These are phyloP conservation scores for Archocentrus centrarchus DNA, from an alignment of 2,113 vertebrate genomes.

Conservation along the genomic window DNA sequence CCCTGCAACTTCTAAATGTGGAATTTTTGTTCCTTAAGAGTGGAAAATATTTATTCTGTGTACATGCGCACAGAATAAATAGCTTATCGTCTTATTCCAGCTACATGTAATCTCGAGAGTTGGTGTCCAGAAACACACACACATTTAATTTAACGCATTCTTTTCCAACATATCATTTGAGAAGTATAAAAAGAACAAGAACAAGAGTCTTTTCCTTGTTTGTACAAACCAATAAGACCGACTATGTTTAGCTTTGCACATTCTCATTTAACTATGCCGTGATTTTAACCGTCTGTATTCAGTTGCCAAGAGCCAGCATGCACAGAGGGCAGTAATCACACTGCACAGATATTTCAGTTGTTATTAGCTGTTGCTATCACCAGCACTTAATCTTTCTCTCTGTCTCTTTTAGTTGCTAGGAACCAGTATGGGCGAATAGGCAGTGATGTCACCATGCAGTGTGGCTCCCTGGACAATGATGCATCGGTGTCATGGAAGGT, in stretches of 20 bases:
- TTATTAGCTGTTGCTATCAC: neutral
- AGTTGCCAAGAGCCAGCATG: neutral
- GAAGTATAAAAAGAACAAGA: neutral
- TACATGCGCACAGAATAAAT: neutral
- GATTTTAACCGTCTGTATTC: neutral
- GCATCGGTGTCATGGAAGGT: constrained; percentile 92
- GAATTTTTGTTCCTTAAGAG: neutral
- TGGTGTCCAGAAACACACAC: neutral
- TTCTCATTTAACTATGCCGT: neutral
- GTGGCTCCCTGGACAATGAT: constrained; percentile 88
- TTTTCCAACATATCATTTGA: neutral
- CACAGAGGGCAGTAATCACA: neutral
- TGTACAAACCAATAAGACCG: neutral
- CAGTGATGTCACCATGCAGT: constrained; percentile 91
- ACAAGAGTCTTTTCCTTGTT: too few species aligned
- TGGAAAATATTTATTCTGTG: neutral
- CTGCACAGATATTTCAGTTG: neutral
- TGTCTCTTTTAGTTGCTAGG: constrained; percentile 81
- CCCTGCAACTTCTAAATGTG: neutral
- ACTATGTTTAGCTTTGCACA: neutral
- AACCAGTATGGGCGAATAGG: constrained; percentile 89
- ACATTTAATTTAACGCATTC: too few species aligned
- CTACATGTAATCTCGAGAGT: neutral
- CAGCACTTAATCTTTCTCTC: neutral
- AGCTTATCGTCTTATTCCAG: too few species aligned